Percentiles rank a stretch among this genome's conserved stretches.
Conservation (phyloP, 2,113 vertebrate species). For the Serilophus lunatus region DNA sequence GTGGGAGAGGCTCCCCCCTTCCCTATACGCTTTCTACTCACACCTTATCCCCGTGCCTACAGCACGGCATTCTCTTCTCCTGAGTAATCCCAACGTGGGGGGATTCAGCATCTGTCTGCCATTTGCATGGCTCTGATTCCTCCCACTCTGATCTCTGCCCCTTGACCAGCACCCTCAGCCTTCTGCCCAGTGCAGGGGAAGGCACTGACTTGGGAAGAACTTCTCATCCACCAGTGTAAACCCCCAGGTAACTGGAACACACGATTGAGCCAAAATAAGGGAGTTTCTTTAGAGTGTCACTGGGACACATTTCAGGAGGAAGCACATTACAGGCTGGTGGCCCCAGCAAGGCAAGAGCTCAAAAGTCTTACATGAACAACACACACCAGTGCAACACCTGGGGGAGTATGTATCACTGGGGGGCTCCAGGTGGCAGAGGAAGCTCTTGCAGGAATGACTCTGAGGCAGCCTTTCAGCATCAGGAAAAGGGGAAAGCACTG, state of each 20-base stretch:
- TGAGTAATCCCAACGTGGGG: neutral
- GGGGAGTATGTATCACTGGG: neutral
- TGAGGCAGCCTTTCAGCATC: neutral
- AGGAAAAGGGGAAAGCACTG: neutral
- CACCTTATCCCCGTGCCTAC: neutral
- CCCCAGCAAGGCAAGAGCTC: neutral
- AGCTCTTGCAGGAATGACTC: neutral
- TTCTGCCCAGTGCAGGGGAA: neutral
- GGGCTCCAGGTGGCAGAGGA: neutral
- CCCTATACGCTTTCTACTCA: neutral
- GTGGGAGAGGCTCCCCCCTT: slow-evolving; percentile 23
- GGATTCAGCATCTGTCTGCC: neutral
- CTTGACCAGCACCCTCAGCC: neutral
- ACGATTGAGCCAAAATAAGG: neutral
- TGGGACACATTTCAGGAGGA: neutral
- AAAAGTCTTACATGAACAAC: neutral
- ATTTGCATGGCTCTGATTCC: neutral
- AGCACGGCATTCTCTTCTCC: neutral
- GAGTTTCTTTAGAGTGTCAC: neutral
- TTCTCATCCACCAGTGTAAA: neutral
- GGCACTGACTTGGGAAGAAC: neutral
- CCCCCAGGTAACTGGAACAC: neutral
- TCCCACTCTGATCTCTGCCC: neutral
- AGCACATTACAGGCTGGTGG: neutral
- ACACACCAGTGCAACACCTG: neutral